These are phyloP conservation scores for Coreoperca whiteheadi DNA, from an alignment of 2,113 vertebrate species.

Conservation along the genomic window DNA sequence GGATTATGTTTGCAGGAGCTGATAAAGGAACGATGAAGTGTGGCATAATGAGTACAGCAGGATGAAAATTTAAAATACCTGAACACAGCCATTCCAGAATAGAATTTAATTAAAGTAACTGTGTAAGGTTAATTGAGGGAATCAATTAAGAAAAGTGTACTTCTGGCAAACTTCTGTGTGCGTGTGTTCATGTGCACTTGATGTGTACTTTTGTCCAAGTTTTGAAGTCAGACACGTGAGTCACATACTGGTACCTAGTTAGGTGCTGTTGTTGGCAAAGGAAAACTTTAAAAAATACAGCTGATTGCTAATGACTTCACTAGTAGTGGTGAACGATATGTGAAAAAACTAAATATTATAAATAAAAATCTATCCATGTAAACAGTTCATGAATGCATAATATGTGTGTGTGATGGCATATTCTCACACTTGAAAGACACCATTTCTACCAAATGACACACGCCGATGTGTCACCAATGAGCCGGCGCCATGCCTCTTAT, in stretches of 20 bases:
- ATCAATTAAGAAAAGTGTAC: conserved; percentile 1
- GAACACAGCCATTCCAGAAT: conserved; percentile 17
- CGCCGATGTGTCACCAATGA: background rate
- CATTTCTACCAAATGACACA: background rate
- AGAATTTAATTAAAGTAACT: conserved; percentile 28
- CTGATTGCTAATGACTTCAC: background rate
- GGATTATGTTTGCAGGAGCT: background rate
- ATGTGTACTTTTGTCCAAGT: background rate
- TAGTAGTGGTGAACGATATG: background rate
- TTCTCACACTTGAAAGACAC: background rate
- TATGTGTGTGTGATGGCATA: too few relatives aligned
- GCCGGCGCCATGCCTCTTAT: conserved; percentile 1
- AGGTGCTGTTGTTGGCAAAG: background rate
- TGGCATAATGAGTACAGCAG: conserved; percentile 2
- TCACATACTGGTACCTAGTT: background rate
- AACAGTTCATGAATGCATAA: background rate
- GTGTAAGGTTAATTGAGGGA: conserved; percentile 35
- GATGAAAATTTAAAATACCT: conserved; percentile 32
- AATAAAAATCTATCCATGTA: background rate
- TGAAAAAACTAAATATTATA: background rate
- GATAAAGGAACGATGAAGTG: conserved; percentile 7
- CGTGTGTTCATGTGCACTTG: background rate
- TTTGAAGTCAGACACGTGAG: background rate
- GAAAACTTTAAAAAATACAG: background rate
- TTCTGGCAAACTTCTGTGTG: background rate